Evolutionary conservation across 1,140 invertebrate species (phyloP), one percentile per base, ranked within the genome.

Genomic region (Sminthurides bifidus): DNA sequence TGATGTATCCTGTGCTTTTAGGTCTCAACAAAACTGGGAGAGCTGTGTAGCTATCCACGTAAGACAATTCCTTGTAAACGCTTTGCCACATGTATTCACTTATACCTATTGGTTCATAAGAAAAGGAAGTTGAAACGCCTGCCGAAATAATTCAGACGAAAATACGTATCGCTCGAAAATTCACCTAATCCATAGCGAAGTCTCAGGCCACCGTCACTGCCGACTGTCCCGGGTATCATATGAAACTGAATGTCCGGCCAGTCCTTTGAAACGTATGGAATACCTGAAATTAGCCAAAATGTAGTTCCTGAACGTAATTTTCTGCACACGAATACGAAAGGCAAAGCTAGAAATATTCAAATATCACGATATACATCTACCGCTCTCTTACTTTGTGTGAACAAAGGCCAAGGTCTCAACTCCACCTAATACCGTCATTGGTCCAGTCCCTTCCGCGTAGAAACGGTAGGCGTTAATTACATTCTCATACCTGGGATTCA

Each of bases 361-460:
- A n/a, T n/a, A n/a, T n/a, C n/a, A n/a, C n/a, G n/a, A n/a, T n/a
- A n/a, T n/a, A n/a, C n/a, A n/a, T n/a, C n/a, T n/a, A n/a, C n/a
- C n/a, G n/a, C n/a, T n/a, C n/a, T n/a, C n/a, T n/a, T 84, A 88
- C 68, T 90, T 92, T 0, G 89, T 93, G 46, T 90, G 90, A 15
- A 92, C 82, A 69, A 90, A 94, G 1, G 81, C 89, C 3, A 93
- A 67, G 1, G 88, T 89, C 72, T 94, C 90, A 0, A 92, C 88
- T 0, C 89, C 90, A 0, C 90, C 90, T 64, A 92, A 74, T 0
- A 92, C 83, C 0, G 89, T 92, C 3, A 92, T 66, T 0, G 89
- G 88, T 1, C 90, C 90, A 63, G 81, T 76, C 0, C 83, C 84
- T 29, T 59, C 17, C 3, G 57, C 84, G 43, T 67, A 69, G 54